Evolutionary conservation across 2,113 vertebrate genomes (phyloP).

Genomic region (Hyla sarda): DNA sequence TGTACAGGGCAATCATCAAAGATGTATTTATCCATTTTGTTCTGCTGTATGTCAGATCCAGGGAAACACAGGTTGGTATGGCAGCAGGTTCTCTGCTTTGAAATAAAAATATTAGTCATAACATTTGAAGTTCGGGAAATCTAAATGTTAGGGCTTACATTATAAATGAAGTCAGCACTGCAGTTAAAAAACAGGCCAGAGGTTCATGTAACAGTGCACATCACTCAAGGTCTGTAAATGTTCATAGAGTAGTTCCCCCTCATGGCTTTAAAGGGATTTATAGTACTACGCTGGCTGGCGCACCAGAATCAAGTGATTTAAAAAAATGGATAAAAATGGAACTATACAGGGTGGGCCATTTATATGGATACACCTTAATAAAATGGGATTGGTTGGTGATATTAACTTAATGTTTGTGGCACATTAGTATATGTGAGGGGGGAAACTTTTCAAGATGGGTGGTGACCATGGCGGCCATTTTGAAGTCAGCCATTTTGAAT

Average conservation of each 20-base stretch:
- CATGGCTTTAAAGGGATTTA: neutral
- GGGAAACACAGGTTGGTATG: neutral
- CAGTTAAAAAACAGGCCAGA: neutral
- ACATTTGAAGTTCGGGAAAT: neutral
- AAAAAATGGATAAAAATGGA: no score
- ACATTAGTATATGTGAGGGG: no score
- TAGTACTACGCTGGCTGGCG: neutral
- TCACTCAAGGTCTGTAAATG: neutral
- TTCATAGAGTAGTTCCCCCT: neutral
- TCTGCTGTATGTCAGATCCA: neutral
- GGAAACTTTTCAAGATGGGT: no score
- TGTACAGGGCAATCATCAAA: neutral
- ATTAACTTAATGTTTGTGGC: no score
- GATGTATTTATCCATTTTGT: neutral
- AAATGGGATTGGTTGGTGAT: no score
- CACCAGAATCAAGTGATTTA: no score
- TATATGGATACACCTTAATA: no score
- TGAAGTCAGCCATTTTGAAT: no score
- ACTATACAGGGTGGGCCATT: no score
- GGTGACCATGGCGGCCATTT: no score
- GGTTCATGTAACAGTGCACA: neutral
- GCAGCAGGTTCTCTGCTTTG: neutral
- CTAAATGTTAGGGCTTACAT: neutral
- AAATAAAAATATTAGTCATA: neutral
- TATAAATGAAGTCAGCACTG: neutral